phyloP scores from a whole-genome alignment of 2,888 invertebrate species.

The Caenorhabditis sp. region DNA sequence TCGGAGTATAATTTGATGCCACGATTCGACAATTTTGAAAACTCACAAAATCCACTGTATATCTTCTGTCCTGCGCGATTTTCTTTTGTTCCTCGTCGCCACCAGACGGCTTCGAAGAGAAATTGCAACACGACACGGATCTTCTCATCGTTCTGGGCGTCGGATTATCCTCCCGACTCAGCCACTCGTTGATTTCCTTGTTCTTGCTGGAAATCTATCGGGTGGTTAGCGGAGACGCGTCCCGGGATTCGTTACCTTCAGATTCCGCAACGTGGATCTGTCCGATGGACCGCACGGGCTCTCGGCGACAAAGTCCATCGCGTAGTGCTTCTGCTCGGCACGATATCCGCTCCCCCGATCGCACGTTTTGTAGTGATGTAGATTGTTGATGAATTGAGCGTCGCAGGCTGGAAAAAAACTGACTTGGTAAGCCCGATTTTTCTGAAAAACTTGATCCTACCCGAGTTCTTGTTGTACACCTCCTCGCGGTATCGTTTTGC shows the following conservation, averaged over 20 bases:
- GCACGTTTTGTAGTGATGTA: constrained; percentile 15
- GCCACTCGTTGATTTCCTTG: background rate
- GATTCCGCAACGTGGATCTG: background rate
- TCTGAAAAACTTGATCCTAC: background rate
- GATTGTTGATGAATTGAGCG: constrained; percentile 22
- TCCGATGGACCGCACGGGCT: background rate
- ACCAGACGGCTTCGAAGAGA: background rate
- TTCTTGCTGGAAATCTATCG: constrained; percentile 11
- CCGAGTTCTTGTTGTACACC: background rate
- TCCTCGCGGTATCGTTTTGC: constrained; percentile 19
- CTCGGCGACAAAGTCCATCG: constrained; percentile 12
- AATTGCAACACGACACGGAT: constrained; percentile 1
- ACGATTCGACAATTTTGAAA: no score
- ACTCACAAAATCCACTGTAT: background rate
- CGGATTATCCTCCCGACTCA: background rate
- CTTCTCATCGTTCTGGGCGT: background rate
- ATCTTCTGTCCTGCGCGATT: background rate
- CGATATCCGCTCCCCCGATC: constrained; percentile 25
- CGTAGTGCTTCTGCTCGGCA: constrained; percentile 14
- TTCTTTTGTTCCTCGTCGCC: background rate
- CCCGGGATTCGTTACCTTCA: background rate
- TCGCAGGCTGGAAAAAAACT: constrained; percentile 18
- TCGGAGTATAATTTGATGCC: no score
- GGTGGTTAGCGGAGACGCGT: background rate
- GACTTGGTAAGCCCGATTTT: no score